Evolutionary conservation across 2,888 invertebrate species (phyloP).

Genomic region (Tiphia femorata): DNA sequence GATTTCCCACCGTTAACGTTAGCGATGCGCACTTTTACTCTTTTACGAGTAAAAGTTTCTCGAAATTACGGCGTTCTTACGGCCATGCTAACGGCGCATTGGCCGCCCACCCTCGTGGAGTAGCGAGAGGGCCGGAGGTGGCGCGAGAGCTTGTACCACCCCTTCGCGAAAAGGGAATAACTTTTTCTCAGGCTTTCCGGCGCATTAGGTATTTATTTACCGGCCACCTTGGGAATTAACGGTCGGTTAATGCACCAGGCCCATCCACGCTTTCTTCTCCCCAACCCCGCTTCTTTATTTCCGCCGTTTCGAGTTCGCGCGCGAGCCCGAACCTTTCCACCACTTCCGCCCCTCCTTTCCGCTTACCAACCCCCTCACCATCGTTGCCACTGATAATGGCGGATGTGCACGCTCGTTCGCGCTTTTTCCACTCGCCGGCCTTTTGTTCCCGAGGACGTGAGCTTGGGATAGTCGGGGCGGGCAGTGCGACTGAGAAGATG

Average conservation of each 20-base stretch:
- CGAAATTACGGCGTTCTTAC: slow-evolving; percentile 2
- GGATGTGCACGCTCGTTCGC: too few relatives aligned
- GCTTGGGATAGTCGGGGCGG: too few relatives aligned
- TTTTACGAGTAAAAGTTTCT: slow-evolving; percentile 27
- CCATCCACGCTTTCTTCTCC: not conserved
- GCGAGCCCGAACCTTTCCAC: not conserved
- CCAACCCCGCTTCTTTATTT: slow-evolving; percentile 1
- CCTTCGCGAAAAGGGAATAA: too few relatives aligned
- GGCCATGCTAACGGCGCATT: not conserved
- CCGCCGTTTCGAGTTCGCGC: not conserved
- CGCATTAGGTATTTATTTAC: slow-evolving; percentile 24
- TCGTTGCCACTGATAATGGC: too few relatives aligned
- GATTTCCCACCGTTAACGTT: slow-evolving; percentile 28
- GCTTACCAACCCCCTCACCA: too few relatives aligned
- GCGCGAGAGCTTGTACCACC: too few relatives aligned
- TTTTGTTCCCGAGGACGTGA: too few relatives aligned
- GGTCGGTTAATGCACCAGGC: slow-evolving; percentile 10
- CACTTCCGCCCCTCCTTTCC: not conserved
- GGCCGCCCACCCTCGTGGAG: not conserved
- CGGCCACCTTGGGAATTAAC: slow-evolving; percentile 14
- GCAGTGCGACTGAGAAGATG: too few relatives aligned
- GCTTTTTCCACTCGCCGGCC: too few relatives aligned
- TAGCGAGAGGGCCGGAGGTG: not conserved
- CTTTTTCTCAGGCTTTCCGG: not conserved
- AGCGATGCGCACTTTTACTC: slow-evolving; percentile 9